Base-by-base conservation (phyloP, 2,113 vertebrate genomes). In the Zapus hudsonius region DNA sequence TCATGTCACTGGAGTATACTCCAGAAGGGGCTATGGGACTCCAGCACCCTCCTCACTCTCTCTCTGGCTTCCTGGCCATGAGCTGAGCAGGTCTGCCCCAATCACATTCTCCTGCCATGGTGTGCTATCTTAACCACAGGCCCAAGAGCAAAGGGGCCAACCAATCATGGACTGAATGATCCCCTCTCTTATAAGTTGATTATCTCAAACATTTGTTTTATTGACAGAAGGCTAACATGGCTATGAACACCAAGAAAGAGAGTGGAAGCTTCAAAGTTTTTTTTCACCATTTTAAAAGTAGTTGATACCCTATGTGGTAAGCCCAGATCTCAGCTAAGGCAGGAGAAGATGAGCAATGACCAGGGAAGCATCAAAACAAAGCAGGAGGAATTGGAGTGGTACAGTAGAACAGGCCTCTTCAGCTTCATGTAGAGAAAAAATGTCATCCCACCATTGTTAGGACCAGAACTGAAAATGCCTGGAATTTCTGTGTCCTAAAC, bases 201-300 rank as follows among this genome's bases (percentile, higher is more conserved):
- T 33, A 79, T 79, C 12, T 79, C 27, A 72, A 61, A 20, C 27
- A 29, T 25, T 52, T 61, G 82, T 33, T 31, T 38, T 20, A 40
- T 25, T 13, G 38, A 36, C 11, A 7, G 25, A 27, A 84, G 42
- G 6, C 13, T 57, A n/a, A 36, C 40, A 79, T 3, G 61, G 36
- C 40, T 15, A 33, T 4, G 57, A 2, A 42, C 7, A 6, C 2
- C 0, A 7, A 20, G 1, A 1, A 29, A 2, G 33, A 64, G 17
- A 2, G 20, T 10, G 61, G 38, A 17, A 0, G 1, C 10, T 16
- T 5, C 36, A 61, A 10, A 4, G n/a, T n/a, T n/a, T 27, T 38
- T 1, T 11, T 52, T 33, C 16, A 72, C 38, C 27, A 55, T 38
- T 80, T 16, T 55, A 64, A 2, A 15, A 40, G 3, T 3, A 75